Base-by-base conservation (phyloP, 2,888 invertebrate species). In the Eumacrocentrus americanus region DNA sequence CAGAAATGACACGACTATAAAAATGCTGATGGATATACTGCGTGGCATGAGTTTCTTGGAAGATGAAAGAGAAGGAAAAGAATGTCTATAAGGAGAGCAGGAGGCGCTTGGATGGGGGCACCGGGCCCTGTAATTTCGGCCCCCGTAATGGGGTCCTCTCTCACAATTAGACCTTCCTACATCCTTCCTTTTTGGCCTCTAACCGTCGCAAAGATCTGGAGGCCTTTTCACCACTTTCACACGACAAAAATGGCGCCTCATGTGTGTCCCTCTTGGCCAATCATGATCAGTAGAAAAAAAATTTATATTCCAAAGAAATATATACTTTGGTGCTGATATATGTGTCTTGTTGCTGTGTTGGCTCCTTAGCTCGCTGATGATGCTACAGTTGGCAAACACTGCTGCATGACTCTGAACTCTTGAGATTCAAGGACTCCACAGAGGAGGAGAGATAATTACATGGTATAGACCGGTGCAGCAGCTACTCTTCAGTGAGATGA, bases 161-260 rank as follows among this genome's bases (percentile, higher is more conserved):
- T 73, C 72, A 72, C 78, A 78, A 78, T 78, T 75, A 76, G 76
- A 75, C 75, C 75, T 76, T 73, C 71, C 74, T 70, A 72, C 70
- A 69, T 70, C 74, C 67, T 70, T 66, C 66, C 64, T 67, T 34
- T 54, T 56, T 38, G 64, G 63, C 62, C 63, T 67, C 65, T 62
- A 64, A 65, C 70, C 66, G 63, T 69, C 61, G 61, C 58, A 65
- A 53, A 46, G 5, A 25, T 46, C 20, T 42, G 20, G 1, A 20
- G 42, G 11, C 9, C 20, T 16, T 20, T 12, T 12, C 12, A 29
- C 29, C 29, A 29, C 29, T 29, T 29, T 29, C 29, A 29, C 29
- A 29, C 29, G 29, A 29, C 5, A n/a, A n/a, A n/a, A n/a, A n/a
- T n/a, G 29, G 4, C 29, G 29, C 59, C 65, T 67, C 61, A 35